phyloP scores from a whole-genome alignment of 2,888 invertebrate genomes.

The Pheosia tremula region DNA sequence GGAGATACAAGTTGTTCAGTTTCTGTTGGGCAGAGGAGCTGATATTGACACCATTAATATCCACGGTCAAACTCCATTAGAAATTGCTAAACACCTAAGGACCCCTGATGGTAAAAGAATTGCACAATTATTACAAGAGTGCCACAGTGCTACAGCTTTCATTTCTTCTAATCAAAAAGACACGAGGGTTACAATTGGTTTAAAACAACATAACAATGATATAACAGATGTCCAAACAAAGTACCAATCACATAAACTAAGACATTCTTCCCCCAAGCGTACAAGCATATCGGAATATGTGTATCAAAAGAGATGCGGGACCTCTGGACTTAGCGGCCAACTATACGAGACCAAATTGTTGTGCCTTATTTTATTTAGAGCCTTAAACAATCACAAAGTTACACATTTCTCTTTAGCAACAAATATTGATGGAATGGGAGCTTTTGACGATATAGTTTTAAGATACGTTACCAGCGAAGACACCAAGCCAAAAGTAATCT shows the following conservation, averaged over 20 bases:
- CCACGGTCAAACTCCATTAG: conserved; percentile 31
- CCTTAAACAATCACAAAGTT: conserved; percentile 22
- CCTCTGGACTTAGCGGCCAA: conserved; percentile 35
- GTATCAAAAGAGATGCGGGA: conserved; percentile 28
- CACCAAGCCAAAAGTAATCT: conserved; percentile 23
- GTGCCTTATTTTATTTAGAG: conserved; percentile 31
- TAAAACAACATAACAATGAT: no score
- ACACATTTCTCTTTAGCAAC: conserved; percentile 22
- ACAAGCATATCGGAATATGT: neutral
- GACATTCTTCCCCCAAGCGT: neutral
- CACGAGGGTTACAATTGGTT: neutral
- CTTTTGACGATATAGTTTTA: conserved; percentile 39
- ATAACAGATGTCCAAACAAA: no score
- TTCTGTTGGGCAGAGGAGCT: conserved; percentile 35
- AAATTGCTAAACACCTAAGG: conserved; percentile 24
- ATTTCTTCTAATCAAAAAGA: neutral
- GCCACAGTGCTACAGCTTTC: neutral
- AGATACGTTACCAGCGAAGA: conserved; percentile 24
- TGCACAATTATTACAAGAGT: neutral
- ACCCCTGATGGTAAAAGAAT: neutral
- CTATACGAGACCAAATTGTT: conserved; percentile 39
- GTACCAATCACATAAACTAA: neutral
- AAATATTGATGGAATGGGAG: conserved; percentile 32
- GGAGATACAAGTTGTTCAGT: conserved; percentile 26
- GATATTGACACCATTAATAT: conserved; percentile 22